These are phyloP conservation scores for Ips typographus DNA, from an alignment of 1,140 invertebrate species.

Conservation along the genomic window DNA sequence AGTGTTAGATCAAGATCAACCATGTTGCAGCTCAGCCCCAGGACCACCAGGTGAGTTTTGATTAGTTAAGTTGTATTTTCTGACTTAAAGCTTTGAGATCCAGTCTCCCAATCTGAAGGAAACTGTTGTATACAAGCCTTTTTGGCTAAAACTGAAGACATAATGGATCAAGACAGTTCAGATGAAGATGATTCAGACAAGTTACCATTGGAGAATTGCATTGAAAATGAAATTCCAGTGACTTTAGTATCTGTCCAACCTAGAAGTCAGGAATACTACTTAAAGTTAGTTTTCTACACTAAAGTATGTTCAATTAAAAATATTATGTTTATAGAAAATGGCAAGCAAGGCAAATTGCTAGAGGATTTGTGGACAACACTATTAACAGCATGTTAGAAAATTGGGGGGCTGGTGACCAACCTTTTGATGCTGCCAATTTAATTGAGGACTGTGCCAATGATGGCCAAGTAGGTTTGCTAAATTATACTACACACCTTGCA, in stretches of 20 bases:
- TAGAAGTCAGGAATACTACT: slow-evolving; percentile 56
- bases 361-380: slow-evolving; percentile 71
- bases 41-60: background rate
- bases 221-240: slow-evolving; percentile 45
- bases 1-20: background rate
- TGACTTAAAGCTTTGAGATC: background rate
- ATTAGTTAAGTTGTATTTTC: too few relatives aligned
- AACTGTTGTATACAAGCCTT: slow-evolving; percentile 42
- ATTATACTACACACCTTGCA: too few relatives aligned
- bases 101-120: background rate
- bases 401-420: slow-evolving; percentile 55
- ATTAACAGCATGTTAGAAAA: slow-evolving; percentile 69
- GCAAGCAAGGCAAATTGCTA: slow-evolving; percentile 70
- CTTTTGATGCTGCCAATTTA: slow-evolving; percentile 57
- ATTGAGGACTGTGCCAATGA: slow-evolving; percentile 58
- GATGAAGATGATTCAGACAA: slow-evolving; percentile 37
- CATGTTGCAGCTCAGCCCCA: background rate
- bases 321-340: slow-evolving; percentile 52
- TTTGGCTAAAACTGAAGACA: slow-evolving; percentile 41
- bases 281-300: slow-evolving; percentile 41
- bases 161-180: slow-evolving; percentile 40
- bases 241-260: slow-evolving; percentile 41
- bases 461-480: slow-evolving; percentile 48
- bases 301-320: slow-evolving; percentile 3
- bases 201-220: slow-evolving; percentile 36